These are phyloP conservation scores for Mormoops blainvillei DNA, from an alignment of 2,113 vertebrate species.

Conservation along the genomic window DNA sequence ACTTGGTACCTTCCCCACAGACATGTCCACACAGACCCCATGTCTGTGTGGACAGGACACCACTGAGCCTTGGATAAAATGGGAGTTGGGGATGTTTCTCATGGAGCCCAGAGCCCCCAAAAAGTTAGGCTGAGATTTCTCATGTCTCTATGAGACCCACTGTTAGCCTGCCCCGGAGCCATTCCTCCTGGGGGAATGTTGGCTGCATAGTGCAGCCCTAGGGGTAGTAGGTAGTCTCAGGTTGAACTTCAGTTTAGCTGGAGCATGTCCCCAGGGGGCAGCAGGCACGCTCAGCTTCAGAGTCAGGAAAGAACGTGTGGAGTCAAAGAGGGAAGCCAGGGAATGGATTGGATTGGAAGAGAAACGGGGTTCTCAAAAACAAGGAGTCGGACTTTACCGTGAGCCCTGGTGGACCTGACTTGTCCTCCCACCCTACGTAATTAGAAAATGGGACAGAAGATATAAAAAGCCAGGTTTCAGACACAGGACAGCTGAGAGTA, in stretches of 20 bases:
- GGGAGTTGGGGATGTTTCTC: background rate
- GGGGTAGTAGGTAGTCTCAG: background rate
- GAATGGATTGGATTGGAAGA: too few species aligned
- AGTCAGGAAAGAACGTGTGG: background rate
- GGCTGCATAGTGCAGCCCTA: background rate
- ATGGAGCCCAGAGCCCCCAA: background rate
- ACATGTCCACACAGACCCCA: background rate
- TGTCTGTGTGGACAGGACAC: background rate
- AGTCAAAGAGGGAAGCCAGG: background rate
- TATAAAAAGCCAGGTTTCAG: background rate
- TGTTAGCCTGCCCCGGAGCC: background rate
- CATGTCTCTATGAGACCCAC: background rate
- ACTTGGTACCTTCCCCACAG: background rate
- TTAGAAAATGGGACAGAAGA: background rate
- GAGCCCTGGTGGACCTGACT: background rate
- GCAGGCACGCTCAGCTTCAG: background rate
- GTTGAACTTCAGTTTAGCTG: background rate
- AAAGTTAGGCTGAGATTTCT: background rate
- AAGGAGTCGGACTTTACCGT: too few species aligned
- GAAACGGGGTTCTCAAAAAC: background rate
- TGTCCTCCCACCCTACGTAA: background rate
- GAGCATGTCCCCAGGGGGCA: background rate
- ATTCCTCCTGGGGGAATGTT: background rate
- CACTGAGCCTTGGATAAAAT: background rate
- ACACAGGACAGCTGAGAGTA: background rate